These are phyloP conservation scores for Apodemus agrarius DNA, from an alignment of 2,797 vertebrate genomes.

Conservation along the genomic window DNA sequence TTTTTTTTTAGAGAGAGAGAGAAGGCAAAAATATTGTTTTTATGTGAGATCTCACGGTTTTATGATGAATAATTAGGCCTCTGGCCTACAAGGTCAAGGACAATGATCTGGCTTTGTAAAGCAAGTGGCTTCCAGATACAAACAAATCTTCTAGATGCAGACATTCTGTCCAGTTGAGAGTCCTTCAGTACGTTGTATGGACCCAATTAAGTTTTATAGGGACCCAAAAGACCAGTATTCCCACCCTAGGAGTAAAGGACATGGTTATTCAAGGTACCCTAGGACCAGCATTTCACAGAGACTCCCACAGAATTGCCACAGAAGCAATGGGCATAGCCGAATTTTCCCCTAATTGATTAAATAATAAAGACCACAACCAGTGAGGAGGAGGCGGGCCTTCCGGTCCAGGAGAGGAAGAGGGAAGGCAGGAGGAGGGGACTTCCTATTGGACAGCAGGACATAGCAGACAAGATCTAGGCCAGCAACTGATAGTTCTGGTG, in stretches of 20 bases:
- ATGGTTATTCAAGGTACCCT: not conserved
- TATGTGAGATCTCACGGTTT: not conserved
- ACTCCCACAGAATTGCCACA: not conserved
- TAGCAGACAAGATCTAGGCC: no score
- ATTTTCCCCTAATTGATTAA: no score
- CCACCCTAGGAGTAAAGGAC: not conserved
- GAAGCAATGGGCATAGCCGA: not conserved
- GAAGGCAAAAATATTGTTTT: constrained; percentile 4
- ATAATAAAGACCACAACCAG: no score
- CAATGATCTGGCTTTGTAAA: not conserved
- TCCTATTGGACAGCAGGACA: no score
- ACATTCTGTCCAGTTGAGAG: not conserved
- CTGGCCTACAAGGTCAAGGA: not conserved
- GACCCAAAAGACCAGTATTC: not conserved
- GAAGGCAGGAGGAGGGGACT: no score
- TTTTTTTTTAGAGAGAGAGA: not conserved
- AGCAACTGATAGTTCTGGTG: no score
- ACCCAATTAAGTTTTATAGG: not conserved
- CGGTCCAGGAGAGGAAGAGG: no score
- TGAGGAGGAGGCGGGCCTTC: no score
- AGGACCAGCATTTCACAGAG: not conserved
- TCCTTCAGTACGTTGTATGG: not conserved
- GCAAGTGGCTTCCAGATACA: not conserved
- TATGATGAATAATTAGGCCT: not conserved
- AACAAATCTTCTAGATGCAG: not conserved